Evolutionary conservation across 2,888 invertebrate species (phyloP).

Genomic region (Enchytraeus crypticus): DNA sequence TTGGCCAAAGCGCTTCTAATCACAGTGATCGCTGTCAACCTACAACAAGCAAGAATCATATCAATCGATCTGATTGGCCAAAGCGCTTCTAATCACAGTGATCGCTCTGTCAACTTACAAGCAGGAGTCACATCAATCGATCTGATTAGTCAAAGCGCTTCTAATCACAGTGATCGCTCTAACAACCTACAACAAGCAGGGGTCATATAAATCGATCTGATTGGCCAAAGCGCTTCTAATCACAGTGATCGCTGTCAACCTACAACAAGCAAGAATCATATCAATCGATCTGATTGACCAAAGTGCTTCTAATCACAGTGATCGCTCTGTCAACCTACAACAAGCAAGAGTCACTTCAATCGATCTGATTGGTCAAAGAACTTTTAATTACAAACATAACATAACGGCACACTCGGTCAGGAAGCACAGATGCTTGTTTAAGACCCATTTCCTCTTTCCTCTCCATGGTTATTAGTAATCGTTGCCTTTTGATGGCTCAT

Average conservation of each 20-base stretch:
- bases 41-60: constrained; percentile 59
- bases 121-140: no score
- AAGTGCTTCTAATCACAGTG: constrained; percentile 71
- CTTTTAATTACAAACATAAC: constrained; percentile 78
- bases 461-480: no score
- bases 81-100: constrained; percentile 71
- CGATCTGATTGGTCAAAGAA: no score
- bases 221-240: no score
- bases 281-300: constrained; percentile 92
- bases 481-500: no score
- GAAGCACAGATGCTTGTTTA: no score
- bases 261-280: constrained; percentile 59
- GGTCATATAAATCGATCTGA: no score
- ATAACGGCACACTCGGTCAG: no score
- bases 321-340: constrained; percentile 61
- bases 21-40: constrained; percentile 63
- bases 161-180: constrained; percentile 74
- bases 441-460: no score
- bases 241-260: constrained; percentile 63
- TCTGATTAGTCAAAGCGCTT: no score
- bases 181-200: constrained; percentile 49
- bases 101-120: constrained; percentile 61
- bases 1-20: no score
- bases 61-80: constrained; percentile 92
- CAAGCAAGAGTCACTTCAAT: no score